Evolutionary conservation across 2,888 invertebrate genomes (phyloP).

Genomic region (Tetanocera ferruginea): DNA sequence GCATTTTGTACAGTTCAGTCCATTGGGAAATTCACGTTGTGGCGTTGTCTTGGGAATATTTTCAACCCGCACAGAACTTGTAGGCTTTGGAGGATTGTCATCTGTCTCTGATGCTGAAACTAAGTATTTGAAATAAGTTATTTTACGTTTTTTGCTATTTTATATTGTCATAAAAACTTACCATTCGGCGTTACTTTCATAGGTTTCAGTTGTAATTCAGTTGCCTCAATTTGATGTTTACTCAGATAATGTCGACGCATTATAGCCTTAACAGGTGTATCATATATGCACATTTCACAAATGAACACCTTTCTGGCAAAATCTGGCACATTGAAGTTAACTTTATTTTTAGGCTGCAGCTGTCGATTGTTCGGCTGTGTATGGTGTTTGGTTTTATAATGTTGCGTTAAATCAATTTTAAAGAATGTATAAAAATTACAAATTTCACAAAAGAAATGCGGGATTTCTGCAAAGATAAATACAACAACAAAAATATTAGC

Average conservation of each 20-base stretch:
- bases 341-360: slow-evolving; percentile 52
- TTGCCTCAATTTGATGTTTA: slow-evolving; percentile 55
- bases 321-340: slow-evolving; percentile 22
- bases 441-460: slow-evolving; percentile 63
- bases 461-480: slow-evolving; percentile 56
- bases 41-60: not conserved
- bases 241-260: slow-evolving; percentile 56
- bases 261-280: slow-evolving; percentile 50
- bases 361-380: slow-evolving; percentile 49
- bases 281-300: slow-evolving; percentile 62
- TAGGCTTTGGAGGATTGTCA: not conserved
- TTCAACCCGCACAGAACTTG: not conserved
- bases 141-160: too few species aligned
- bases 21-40: slow-evolving; percentile 48
- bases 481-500: not conserved
- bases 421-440: slow-evolving; percentile 60
- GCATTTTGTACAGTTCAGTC: slow-evolving; percentile 50
- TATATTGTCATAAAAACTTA: not conserved
- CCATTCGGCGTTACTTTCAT: slow-evolving; percentile 26
- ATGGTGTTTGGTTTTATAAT: slow-evolving; percentile 58
- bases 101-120: slow-evolving; percentile 25
- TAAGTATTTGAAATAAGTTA: not conserved
- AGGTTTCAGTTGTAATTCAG: slow-evolving; percentile 58
- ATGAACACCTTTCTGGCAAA: slow-evolving; percentile 48
- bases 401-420: slow-evolving; percentile 59